Percentiles rank a stretch among this genome's conserved stretches.
Conservation (phyloP, 2,888 invertebrate genomes). For the Drosophila putrida region DNA sequence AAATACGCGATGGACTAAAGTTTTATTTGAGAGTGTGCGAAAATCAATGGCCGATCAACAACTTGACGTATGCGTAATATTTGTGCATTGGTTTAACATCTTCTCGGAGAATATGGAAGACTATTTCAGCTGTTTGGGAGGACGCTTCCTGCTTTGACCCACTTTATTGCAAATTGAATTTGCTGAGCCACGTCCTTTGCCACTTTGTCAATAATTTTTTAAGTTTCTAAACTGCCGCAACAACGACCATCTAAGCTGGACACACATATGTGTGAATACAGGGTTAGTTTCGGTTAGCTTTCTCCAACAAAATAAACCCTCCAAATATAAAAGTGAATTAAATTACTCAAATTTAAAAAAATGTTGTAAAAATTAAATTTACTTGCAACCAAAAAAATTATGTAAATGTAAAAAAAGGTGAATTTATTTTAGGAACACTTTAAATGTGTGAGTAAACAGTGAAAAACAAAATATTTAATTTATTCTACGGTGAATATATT, state of each 20-base stretch:
- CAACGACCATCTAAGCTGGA: slow-evolving; percentile 12
- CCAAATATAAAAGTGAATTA: no score
- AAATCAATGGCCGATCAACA: slow-evolving; percentile 16
- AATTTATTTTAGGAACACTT: no score
- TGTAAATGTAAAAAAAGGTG: no score
- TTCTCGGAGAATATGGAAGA: not conserved
- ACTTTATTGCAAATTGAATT: slow-evolving; percentile 77
- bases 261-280: slow-evolving; percentile 22
- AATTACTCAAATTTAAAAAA: no score
- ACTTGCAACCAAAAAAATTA: no score
- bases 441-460: no score
- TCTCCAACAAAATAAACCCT: no score
- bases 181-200: slow-evolving; percentile 67
- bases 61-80: slow-evolving; percentile 11
- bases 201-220: slow-evolving; percentile 70
- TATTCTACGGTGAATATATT: no score
- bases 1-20: slow-evolving; percentile 2
- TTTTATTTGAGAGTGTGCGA: not conserved
- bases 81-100: not conserved
- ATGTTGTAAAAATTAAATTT: no score
- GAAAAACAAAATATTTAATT: no score
- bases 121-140: not conserved
- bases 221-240: slow-evolving; percentile 48
- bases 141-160: slow-evolving; percentile 11
- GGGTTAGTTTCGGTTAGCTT: not conserved